phyloP scores from a whole-genome alignment of 2,797 vertebrate species.

The Macroramphosus scolopax region DNA sequence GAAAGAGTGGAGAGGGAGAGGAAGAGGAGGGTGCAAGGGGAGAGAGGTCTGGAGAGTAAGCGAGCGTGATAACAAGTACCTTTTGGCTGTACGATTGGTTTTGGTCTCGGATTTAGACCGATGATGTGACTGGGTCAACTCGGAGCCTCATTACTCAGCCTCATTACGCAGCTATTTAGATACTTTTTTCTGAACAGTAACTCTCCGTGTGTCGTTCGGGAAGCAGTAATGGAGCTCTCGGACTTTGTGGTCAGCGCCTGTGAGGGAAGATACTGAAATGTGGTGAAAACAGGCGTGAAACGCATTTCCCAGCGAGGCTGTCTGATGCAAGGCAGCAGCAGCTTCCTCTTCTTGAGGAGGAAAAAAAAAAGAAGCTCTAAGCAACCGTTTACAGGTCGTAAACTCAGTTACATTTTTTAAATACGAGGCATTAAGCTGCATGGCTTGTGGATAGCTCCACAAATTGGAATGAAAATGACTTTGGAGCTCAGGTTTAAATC shows the following conservation, averaged over 20 bases:
- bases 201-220: conserved; percentile 46
- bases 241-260: conserved; percentile 54
- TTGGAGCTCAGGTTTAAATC: conserved; percentile 50
- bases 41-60: conserved; percentile 32
- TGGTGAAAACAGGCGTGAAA: conserved; percentile 46
- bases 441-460: conserved; percentile 25
- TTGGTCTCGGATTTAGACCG: conserved; percentile 57
- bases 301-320: conserved; percentile 47
- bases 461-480: conserved; percentile 55
- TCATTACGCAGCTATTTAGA: conserved; percentile 60
- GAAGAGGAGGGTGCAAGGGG: conserved; percentile 15
- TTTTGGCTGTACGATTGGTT: conserved; percentile 58
- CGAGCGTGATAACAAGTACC: conserved; percentile 43
- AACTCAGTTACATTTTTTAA: conserved; percentile 49
- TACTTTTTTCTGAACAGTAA: conserved; percentile 27
- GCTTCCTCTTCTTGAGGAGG: conserved; percentile 38
- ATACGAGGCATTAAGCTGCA: conserved; percentile 43
- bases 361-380: conserved; percentile 40
- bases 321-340: conserved; percentile 51
- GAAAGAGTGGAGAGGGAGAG: conserved; percentile 59
- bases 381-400: conserved; percentile 54
- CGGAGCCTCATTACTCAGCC: conserved; percentile 46
- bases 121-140: conserved; percentile 59
- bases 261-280: conserved; percentile 45
- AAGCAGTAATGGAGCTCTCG: conserved; percentile 42